Evolutionary conservation across 2,797 vertebrate genomes (phyloP).

Genomic region (Mormyrus proboscirostris): DNA sequence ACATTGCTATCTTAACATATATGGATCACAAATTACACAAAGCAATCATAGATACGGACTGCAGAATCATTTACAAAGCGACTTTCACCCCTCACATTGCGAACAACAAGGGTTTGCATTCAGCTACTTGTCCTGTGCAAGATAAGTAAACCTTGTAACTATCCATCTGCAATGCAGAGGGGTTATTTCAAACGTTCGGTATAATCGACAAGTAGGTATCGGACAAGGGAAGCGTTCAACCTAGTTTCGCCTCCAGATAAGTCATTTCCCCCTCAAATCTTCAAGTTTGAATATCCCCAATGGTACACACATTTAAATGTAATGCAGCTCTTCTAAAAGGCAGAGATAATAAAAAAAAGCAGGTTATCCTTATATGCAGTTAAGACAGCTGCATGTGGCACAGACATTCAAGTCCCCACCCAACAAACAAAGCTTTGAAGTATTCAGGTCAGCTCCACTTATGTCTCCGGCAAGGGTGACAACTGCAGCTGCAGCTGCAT

Average conservation of each 20-base stretch:
- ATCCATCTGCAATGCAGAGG: neutral
- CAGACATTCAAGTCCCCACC: neutral
- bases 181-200: neutral
- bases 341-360: conserved; percentile 3
- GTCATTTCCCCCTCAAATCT: neutral
- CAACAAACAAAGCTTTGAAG: conserved; percentile 16
- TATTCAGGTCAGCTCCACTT: conserved; percentile 12
- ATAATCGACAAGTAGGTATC: neutral
- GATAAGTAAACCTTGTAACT: neutral
- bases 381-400: neutral
- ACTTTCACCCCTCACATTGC: neutral
- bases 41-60: neutral
- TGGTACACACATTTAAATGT: neutral
- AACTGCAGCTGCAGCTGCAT: neutral
- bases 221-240: neutral
- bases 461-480: neutral
- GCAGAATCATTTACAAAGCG: neutral
- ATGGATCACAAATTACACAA: neutral
- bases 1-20: neutral
- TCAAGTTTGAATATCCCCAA: neutral
- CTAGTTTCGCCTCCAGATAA: neutral
- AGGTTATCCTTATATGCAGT: neutral
- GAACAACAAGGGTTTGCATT: neutral
- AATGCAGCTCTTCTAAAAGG: neutral
- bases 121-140: neutral